Percentiles rank a stretch among this genome's conserved stretches.
Conservation (phyloP, 2,888 invertebrate genomes). For the Sphaeridia pumilis region DNA sequence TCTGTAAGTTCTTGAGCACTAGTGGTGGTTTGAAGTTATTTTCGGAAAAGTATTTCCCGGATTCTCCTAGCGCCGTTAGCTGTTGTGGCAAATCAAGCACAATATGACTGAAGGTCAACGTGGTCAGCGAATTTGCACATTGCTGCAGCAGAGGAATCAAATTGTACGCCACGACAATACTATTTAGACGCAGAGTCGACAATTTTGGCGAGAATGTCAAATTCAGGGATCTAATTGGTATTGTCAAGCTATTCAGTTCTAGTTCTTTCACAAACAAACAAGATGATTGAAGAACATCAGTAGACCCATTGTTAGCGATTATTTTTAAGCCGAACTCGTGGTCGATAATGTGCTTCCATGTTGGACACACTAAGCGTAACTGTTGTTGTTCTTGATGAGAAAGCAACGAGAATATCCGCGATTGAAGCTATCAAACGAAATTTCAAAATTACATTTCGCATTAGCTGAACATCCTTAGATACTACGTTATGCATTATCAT, state of each 20-base stretch:
- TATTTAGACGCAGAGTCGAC: slow-evolving; percentile 21
- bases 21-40: slow-evolving; percentile 13
- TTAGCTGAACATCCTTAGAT: too few relatives aligned
- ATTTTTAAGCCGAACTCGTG: slow-evolving; percentile 27
- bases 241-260: slow-evolving; percentile 29
- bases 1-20: slow-evolving; percentile 19
- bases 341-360: slow-evolving; percentile 25
- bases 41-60: too few relatives aligned
- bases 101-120: slow-evolving; percentile 22
- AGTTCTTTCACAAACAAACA: slow-evolving; percentile 23
- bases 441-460: too few relatives aligned
- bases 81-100: slow-evolving; percentile 28
- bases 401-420: slow-evolving; percentile 24
- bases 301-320: slow-evolving; percentile 22
- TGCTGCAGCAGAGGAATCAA: slow-evolving; percentile 23
- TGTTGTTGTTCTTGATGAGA: slow-evolving; percentile 19
- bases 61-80: background rate
- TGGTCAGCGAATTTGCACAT: slow-evolving; percentile 16
- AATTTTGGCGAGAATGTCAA: slow-evolving; percentile 22
- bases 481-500: too few relatives aligned
- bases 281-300: slow-evolving; percentile 17
- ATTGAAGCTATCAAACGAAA: slow-evolving; percentile 5
- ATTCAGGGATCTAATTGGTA: slow-evolving; percentile 22
- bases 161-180: slow-evolving; percentile 32
- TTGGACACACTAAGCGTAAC: slow-evolving; percentile 18